These are phyloP conservation scores for Biston stratarius DNA, from an alignment of 2,888 invertebrate species.

Conservation along the genomic window DNA sequence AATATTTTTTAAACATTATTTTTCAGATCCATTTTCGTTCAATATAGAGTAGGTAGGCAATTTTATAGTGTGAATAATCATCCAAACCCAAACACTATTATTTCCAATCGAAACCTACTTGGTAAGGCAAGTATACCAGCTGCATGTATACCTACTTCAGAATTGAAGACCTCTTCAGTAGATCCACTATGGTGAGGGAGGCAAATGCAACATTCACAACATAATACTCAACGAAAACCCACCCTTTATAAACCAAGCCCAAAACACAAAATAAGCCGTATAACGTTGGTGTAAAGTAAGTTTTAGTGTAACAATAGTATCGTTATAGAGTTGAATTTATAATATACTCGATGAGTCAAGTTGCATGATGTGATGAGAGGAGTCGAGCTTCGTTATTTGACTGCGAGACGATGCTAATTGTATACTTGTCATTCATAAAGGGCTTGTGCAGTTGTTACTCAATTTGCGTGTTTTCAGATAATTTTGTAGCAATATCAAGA, in stretches of 20 bases:
- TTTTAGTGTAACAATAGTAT: conserved; percentile 19
- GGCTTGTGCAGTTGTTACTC: conserved; percentile 46
- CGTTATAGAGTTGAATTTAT: conserved; percentile 51
- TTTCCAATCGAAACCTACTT: conserved; percentile 47
- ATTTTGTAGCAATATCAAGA: not conserved
- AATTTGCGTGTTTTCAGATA: conserved; percentile 21
- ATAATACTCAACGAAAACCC: conserved; percentile 45
- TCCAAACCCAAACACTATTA: conserved; percentile 30
- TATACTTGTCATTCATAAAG: conserved; percentile 64
- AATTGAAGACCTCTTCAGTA: conserved; percentile 60
- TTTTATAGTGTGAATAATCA: not conserved
- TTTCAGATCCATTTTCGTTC: too few species aligned
- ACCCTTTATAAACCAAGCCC: conserved; percentile 35
- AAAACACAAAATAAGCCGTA: conserved; percentile 38
- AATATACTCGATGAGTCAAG: conserved; percentile 62
- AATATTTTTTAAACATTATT: too few species aligned
- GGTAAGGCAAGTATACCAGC: conserved; percentile 46
- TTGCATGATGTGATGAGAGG: conserved; percentile 72
- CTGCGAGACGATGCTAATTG: conserved; percentile 74
- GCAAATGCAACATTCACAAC: conserved; percentile 65
- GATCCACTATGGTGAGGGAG: conserved; percentile 64
- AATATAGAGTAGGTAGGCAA: too few species aligned
- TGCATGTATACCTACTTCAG: conserved; percentile 62
- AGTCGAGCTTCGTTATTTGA: conserved; percentile 75
- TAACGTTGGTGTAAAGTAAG: not conserved